These are phyloP conservation scores for Limnephilus auricula DNA, from an alignment of 2,888 invertebrate species.

Conservation along the genomic window DNA sequence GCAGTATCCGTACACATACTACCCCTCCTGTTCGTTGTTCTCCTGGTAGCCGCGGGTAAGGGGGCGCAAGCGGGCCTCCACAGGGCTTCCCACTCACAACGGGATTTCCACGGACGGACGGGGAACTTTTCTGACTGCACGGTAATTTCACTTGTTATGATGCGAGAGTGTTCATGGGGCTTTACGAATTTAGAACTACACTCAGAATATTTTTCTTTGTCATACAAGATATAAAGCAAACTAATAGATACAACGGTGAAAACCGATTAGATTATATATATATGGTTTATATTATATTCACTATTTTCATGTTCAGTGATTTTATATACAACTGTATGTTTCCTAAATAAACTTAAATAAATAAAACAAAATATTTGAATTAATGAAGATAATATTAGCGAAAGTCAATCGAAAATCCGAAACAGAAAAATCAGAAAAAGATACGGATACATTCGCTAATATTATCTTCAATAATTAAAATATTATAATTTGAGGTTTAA, in stretches of 20 bases:
- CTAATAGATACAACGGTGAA: not conserved
- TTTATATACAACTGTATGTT: too few relatives aligned
- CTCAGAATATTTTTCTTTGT: not conserved
- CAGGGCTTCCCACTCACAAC: not conserved
- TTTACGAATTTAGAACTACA: not conserved
- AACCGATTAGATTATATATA: too few relatives aligned
- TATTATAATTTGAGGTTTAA: too few relatives aligned
- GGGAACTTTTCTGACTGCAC: slow-evolving; percentile 23
- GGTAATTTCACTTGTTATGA: not conserved
- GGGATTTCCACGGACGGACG: not conserved
- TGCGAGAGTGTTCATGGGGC: not conserved
- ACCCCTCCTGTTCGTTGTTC: not conserved
- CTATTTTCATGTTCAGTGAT: too few relatives aligned
- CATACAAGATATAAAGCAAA: not conserved
- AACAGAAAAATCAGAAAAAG: too few relatives aligned
- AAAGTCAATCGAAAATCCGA: too few relatives aligned
- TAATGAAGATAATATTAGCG: too few relatives aligned
- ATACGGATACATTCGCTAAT: too few relatives aligned
- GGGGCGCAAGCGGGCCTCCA: not conserved
- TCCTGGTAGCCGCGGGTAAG: not conserved
- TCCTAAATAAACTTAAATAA: too few relatives aligned
- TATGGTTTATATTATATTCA: too few relatives aligned
- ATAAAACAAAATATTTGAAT: too few relatives aligned
- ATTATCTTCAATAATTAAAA: too few relatives aligned
- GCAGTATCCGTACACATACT: not conserved